Evolutionary conservation across 2,113 vertebrate species (phyloP).

Genomic region (Boulengeromyrus knoepffleri): DNA sequence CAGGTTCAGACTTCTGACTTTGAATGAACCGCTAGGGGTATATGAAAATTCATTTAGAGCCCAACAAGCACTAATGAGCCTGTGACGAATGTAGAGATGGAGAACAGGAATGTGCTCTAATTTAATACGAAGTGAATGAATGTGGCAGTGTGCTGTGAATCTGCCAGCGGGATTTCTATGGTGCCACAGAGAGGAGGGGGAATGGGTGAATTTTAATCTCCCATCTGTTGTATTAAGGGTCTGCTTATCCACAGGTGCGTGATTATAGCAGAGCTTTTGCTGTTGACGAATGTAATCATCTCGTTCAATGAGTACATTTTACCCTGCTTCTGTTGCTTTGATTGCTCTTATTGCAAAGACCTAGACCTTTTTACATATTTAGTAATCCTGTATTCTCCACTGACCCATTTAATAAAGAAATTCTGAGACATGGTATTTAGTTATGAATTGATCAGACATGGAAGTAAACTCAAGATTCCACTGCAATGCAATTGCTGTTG

Average conservation of each 20-base stretch:
- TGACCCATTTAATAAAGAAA: background rate
- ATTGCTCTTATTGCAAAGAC: background rate
- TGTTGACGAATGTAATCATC: slow-evolving; percentile 6
- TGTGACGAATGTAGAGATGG: background rate
- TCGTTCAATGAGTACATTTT: background rate
- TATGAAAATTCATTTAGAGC: background rate
- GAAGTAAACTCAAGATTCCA: background rate
- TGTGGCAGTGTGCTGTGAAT: slow-evolving; percentile 2
- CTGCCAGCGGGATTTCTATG: background rate
- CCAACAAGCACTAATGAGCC: background rate
- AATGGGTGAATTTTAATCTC: slow-evolving; percentile 10
- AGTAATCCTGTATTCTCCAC: background rate
- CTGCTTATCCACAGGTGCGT: slow-evolving; percentile 15
- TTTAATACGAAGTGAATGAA: background rate
- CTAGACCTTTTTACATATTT: background rate
- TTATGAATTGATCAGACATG: background rate
- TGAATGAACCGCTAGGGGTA: background rate
- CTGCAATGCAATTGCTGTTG: background rate
- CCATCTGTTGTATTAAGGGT: slow-evolving; percentile 3
- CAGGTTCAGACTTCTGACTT: background rate
- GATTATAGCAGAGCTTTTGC: slow-evolving; percentile 7
- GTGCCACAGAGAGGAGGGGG: background rate
- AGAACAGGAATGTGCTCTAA: background rate
- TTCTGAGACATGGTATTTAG: background rate
- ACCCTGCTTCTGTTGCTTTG: background rate